Conservation (phyloP, 2,797 vertebrate species). For the Myripristis murdjan region DNA sequence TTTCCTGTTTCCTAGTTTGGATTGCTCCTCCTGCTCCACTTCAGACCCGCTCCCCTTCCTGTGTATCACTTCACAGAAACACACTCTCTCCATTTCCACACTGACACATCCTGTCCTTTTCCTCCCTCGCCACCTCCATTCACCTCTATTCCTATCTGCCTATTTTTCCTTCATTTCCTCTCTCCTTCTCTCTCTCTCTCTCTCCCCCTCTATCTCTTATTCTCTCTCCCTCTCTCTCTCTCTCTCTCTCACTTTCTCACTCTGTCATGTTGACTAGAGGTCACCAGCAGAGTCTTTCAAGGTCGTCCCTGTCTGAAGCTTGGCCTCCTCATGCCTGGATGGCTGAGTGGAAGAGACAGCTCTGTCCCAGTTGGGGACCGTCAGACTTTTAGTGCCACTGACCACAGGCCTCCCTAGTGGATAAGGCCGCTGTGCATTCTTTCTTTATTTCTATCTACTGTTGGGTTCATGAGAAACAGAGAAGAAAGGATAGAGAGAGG, state of each 20-base stretch:
- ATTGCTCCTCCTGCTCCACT: slow-evolving; percentile 2
- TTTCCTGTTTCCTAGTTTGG: slow-evolving; percentile 2
- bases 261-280: slow-evolving; percentile 51
- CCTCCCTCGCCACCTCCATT: background rate
- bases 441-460: slow-evolving; percentile 48
- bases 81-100: background rate
- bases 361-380: slow-evolving; percentile 68
- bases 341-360: slow-evolving; percentile 78
- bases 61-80: background rate
- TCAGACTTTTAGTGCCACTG: slow-evolving; percentile 79
- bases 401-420: slow-evolving; percentile 66
- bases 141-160: background rate
- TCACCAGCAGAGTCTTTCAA: slow-evolving; percentile 72
- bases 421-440: slow-evolving; percentile 53
- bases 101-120: background rate
- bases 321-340: slow-evolving; percentile 63
- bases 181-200: slow-evolving; percentile 4
- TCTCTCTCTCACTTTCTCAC: background rate
- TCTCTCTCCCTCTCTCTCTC: slow-evolving; percentile 10
- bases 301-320: slow-evolving; percentile 66
- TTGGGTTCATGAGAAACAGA: slow-evolving; percentile 40
- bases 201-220: slow-evolving; percentile 16
- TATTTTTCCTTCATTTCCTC: slow-evolving; percentile 14
- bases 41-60: slow-evolving; percentile 12
- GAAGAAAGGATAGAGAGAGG: slow-evolving; percentile 16